phyloP scores from a whole-genome alignment of 2,113 vertebrate species.

The Xenus cinereus region DNA sequence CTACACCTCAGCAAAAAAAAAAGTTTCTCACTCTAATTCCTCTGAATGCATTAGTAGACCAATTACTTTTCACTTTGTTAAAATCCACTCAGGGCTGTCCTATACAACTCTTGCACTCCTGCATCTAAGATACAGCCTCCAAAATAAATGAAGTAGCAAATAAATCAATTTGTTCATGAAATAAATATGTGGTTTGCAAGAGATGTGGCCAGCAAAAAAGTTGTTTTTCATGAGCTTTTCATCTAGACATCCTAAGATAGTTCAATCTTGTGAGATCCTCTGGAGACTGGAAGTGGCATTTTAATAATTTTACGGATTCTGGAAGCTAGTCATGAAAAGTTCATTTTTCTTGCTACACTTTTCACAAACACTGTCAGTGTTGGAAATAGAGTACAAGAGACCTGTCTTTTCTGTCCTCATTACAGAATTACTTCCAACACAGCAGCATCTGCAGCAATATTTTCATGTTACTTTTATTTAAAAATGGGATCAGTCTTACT shows the following conservation, averaged over 20 bases:
- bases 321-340: not conserved
- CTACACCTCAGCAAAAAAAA: not conserved
- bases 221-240: not conserved
- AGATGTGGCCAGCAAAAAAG: not conserved
- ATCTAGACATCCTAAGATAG: not conserved
- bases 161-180: not conserved
- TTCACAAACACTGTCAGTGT: not conserved
- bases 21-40: not conserved
- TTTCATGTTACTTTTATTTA: not conserved
- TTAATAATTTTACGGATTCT: not conserved
- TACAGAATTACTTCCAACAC: not conserved
- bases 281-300: not conserved
- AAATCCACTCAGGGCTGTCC: not conserved
- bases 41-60: not conserved
- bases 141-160: not conserved
- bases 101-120: not conserved
- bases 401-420: not conserved
- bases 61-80: not conserved
- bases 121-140: not conserved
- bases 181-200: not conserved
- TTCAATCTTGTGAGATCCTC: not conserved
- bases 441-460: not conserved
- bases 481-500: not conserved
- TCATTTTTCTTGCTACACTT: not conserved
- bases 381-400: not conserved